Base-by-base conservation (phyloP, 2,888 invertebrate genomes). In the Drosophila multiciliata region DNA sequence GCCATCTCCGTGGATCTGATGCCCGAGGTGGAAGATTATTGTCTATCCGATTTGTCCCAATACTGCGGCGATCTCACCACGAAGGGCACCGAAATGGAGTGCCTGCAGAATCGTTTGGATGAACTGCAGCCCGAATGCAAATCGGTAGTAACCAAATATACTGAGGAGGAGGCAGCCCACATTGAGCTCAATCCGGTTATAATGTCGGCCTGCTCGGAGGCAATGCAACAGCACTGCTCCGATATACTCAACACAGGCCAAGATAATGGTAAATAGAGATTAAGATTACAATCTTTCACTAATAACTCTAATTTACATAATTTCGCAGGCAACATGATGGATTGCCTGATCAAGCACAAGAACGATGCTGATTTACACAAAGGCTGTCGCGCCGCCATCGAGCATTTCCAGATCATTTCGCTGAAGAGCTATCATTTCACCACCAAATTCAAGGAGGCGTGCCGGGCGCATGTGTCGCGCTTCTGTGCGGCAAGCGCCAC, bases 391-490 rank as follows among this genome's bases (percentile, higher is more conserved):
- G 97, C 97, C 42, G 98, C 98, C 72, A 96, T 99, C 58, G 99
- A 99, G 93, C 99, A 99, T 94, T 98, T 99, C 91, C 99, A 99
- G 93, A 94, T 99, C 72, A 97, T 99, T 73, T 96, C 98, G 3
- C 92, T 99, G 78, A 98, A 98, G 92, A 98, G 98, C 93, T 98
- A 98, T 93, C 96, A 96, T 87, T 99, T 99, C 92, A 97, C 97
- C 1, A 97, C 96, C 89, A 98, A 98, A 92, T 99, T 99, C 92
- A 98, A 99, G 93, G 96, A 98, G 92, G 97, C 98, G 0, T 99
- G 99, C 90, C 96, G 96, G 86, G 95, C 95, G 3, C 96, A 96
- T 92, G 98, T 98, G 0, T 94, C 95, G 64, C 94, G 95, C 74
- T 95, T 95, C 91, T 96, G 96, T 92, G 94, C 94, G 11, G 95